A percentile compares a stretch with the other conserved stretches of the same genome.
phyloP scores from a whole-genome alignment of 1,140 invertebrate species.

The Acromyrmex charruanus region DNA sequence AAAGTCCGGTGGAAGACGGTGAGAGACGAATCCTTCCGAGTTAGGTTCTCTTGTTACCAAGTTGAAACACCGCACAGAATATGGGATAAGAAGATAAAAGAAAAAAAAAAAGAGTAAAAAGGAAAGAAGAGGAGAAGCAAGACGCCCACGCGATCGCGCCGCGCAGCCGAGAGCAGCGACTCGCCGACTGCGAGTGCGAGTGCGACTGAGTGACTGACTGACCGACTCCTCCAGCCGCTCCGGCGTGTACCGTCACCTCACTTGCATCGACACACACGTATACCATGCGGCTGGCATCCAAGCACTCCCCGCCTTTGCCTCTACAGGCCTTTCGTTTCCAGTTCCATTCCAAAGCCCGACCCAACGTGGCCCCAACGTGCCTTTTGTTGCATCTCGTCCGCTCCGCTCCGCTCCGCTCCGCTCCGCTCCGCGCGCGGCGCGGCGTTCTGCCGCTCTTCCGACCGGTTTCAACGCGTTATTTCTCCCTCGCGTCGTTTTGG shows the following conservation, averaged over 20 bases:
- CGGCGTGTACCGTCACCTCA: constrained; percentile 72
- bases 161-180: constrained; percentile 78
- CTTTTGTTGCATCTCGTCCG: constrained; percentile 62
- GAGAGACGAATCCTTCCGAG: background rate
- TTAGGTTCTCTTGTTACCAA: background rate
- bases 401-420: background rate
- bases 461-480: constrained; percentile 3
- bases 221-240: constrained; percentile 72
- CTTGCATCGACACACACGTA: constrained; percentile 75
- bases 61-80: constrained; percentile 37
- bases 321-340: constrained; percentile 71
- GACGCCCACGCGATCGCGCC: constrained; percentile 69
- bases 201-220: constrained; percentile 81
- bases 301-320: constrained; percentile 63
- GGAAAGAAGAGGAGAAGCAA: background rate
- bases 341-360: constrained; percentile 69
- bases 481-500: background rate
- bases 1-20: background rate
- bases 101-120: background rate
- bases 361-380: constrained; percentile 28
- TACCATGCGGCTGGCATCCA: constrained; percentile 55
- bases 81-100: background rate
- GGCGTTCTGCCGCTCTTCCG: constrained; percentile 1
- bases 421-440: background rate
- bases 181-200: constrained; percentile 67